Percentiles rank a stretch among this genome's conserved stretches.
These are phyloP conservation scores for Toxotes chatareus DNA, from an alignment of 2,113 vertebrate species.

Conservation along the genomic window DNA sequence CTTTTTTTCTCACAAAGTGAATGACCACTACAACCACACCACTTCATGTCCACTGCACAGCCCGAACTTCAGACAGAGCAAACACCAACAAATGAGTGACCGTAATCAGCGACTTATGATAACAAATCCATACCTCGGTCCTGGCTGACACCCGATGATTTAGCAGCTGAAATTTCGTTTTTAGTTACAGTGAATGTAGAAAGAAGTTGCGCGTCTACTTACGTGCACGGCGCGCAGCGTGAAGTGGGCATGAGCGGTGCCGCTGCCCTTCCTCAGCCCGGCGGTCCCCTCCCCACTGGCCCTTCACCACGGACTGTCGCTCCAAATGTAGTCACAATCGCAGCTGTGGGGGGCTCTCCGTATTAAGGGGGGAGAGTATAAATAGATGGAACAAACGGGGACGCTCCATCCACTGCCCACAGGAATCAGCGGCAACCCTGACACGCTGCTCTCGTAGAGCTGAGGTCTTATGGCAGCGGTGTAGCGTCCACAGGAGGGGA, in stretches of 20 bases:
- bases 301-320: constrained; percentile 20
- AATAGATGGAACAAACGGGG: constrained; percentile 62
- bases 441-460: neutral
- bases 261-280: constrained; percentile 29
- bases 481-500: neutral
- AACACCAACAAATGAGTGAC: neutral
- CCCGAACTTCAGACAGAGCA: neutral
- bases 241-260: constrained; percentile 34
- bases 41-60: neutral
- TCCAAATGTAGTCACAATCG: constrained; percentile 70
- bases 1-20: neutral
- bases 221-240: constrained; percentile 41
- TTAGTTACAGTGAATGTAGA: neutral
- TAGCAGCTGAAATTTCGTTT: neutral
- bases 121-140: neutral
- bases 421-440: neutral
- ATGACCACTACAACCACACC: neutral
- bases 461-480: neutral
- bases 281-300: constrained; percentile 52
- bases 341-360: constrained; percentile 61
- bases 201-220: constrained; percentile 32
- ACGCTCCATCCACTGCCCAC: constrained; percentile 5
- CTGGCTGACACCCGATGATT: neutral
- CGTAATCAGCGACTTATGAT: neutral
- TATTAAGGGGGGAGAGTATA: constrained; percentile 64